phyloP scores from a whole-genome alignment of 2,797 vertebrate genomes.

The Lateolabrax maculatus region DNA sequence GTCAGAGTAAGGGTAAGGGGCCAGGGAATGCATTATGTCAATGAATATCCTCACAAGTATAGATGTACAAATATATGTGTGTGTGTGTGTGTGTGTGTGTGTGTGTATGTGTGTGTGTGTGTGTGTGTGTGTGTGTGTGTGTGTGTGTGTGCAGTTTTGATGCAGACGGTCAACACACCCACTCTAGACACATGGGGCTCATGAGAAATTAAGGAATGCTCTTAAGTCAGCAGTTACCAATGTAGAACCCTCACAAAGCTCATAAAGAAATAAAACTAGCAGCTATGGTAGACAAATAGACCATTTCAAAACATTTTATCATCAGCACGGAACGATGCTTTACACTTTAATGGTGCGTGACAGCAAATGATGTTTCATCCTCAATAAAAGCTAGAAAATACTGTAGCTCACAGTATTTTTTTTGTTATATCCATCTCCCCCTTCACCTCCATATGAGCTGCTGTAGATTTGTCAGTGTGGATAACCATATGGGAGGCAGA shows the following conservation, averaged over 20 bases:
- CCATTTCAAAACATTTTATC: slow-evolving; percentile 4
- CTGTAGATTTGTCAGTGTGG: slow-evolving; percentile 38
- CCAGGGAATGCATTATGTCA: too few relatives aligned
- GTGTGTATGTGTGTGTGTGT: slow-evolving; percentile 17
- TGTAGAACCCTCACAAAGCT: slow-evolving; percentile 16
- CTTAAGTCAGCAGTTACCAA: slow-evolving; percentile 42
- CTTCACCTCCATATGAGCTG: slow-evolving; percentile 32
- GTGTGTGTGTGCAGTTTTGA: slow-evolving; percentile 28
- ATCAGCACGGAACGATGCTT: slow-evolving; percentile 17
- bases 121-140: slow-evolving; percentile 25
- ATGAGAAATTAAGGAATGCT: slow-evolving; percentile 55
- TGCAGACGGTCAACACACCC: slow-evolving; percentile 47
- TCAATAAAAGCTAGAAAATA: slow-evolving; percentile 39
- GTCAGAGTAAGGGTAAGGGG: too few relatives aligned
- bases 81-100: slow-evolving; percentile 32
- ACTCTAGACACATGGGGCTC: slow-evolving; percentile 59
- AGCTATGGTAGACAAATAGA: background rate
- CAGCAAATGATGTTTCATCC: slow-evolving; percentile 30
- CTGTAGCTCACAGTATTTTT: slow-evolving; percentile 20
- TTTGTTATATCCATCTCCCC: background rate
- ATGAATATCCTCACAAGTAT: too few relatives aligned
- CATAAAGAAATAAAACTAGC: slow-evolving; percentile 10
- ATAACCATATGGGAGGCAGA: slow-evolving; percentile 67
- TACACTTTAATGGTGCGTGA: slow-evolving; percentile 13
- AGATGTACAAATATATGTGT: too few relatives aligned